Evolutionary conservation across 2,888 invertebrate genomes (phyloP), one percentile per base, ranked within the genome.

Genomic region (Camptogramma bilineatum): DNA sequence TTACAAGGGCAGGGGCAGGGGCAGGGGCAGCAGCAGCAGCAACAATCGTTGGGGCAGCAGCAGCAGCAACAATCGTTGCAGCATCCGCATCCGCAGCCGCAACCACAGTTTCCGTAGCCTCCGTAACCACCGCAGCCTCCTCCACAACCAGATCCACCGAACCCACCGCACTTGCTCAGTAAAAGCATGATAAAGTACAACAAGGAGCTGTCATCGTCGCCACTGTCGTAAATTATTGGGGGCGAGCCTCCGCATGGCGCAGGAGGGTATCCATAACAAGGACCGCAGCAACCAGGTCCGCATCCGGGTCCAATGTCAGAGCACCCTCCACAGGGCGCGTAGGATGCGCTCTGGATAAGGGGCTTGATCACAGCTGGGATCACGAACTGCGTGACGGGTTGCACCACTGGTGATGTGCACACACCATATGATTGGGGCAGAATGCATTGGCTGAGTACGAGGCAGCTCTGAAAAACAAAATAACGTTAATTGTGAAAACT

Each of bases 311-410:
- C 57, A 44, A 42, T 58, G 44, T 55, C 61, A 17, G 65, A 52
- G 18, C 28, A 66, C 10, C 60, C 58, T 28, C 64, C 68, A 53
- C 54, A 69, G 50, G 76, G 72, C 8, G 72, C 72, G 31, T 10
- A 39, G 10, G 55, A 64, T 3, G 52, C 78, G 16, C 64, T 73
- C 58, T 56, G 74, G 0, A 84, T 53, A 1, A 82, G 51, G 0
- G 88, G 83, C 50, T 80, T 83, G 62, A 84, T 82, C 16, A 85
- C 42, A 4, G 85, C 84, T 48, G 89, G 88, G 4, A 88, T 80
- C 1, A 85, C 73, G 51, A 85, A 77, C 55, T 82, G 82, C 2
- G 82, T 76, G 18, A 73, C 44, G 0, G 77, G 54, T 52, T 75
- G 76, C 53, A 75, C 7, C 1, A 59, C 46, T 16, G 19, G 19